A percentile compares a stretch with the other conserved stretches of the same genome.
Conservation (phyloP, 1,140 invertebrate species). For the Rhizoglyphus robini region DNA sequence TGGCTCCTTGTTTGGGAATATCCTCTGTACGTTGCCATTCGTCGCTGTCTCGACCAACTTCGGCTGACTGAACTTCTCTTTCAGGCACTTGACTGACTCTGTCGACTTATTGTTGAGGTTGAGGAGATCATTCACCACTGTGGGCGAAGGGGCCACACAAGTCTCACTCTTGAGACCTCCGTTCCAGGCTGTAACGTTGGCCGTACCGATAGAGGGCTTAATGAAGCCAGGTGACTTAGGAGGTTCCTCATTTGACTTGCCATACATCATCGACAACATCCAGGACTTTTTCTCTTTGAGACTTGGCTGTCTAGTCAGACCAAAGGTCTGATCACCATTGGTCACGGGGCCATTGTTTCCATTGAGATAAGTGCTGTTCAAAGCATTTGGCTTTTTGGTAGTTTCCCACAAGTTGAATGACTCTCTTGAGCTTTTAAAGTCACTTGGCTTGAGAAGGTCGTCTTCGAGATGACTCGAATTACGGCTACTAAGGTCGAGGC, state of each 20-base stretch:
- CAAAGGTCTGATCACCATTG: neutral
- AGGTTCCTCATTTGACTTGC: conserved; percentile 22
- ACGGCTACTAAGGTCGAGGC: conserved; percentile 3
- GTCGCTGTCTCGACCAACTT: neutral
- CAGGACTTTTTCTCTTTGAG: conserved; percentile 46
- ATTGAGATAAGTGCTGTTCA: neutral
- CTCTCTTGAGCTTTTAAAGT: conserved; percentile 2
- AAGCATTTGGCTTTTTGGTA: conserved; percentile 4
- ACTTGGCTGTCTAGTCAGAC: conserved; percentile 9
- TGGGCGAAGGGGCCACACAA: neutral
- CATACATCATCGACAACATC: conserved; percentile 42
- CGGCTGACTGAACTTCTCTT: conserved; percentile 16
- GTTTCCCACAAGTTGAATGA: conserved; percentile 16
- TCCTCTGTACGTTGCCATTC: conserved; percentile 4
- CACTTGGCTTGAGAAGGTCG: neutral
- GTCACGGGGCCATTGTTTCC: neutral
- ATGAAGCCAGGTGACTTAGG: neutral
- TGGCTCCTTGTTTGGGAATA: neutral
- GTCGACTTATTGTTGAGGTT: conserved; percentile 11
- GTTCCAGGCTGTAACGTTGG: neutral
- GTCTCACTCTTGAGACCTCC: neutral
- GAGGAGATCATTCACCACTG: conserved; percentile 12
- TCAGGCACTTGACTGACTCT: conserved; percentile 3
- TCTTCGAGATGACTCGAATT: conserved; percentile 11
- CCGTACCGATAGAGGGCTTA: neutral